Evolutionary conservation across 2,888 invertebrate genomes (phyloP).

Genomic region (Ptilodon capucinus): DNA sequence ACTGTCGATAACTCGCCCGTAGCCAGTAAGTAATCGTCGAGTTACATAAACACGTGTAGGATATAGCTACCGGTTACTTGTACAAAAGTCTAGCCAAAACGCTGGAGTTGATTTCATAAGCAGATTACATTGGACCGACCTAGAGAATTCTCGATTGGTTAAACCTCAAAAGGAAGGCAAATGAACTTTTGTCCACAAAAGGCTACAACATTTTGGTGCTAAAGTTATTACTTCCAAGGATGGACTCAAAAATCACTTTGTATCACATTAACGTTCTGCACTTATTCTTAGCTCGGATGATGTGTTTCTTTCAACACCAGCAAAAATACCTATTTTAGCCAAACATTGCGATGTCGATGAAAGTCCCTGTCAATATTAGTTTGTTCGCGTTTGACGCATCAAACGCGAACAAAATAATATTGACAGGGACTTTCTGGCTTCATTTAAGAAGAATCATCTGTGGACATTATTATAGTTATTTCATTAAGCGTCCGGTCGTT

Average conservation of each 20-base stretch:
- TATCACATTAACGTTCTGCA: not conserved
- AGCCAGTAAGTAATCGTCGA: slow-evolving; percentile 1
- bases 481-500: slow-evolving; percentile 16
- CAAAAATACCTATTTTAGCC: too few species aligned
- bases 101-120: not conserved
- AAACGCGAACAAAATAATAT: slow-evolving; percentile 2
- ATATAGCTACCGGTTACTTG: not conserved
- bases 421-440: not conserved
- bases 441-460: not conserved
- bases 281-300: not conserved
- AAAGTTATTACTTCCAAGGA: too few species aligned
- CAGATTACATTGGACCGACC: not conserved
- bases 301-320: not conserved
- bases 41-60: slow-evolving; percentile 4
- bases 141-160: not conserved
- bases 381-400: not conserved
- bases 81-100: not conserved
- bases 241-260: too few species aligned
- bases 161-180: too few species aligned
- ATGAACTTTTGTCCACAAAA: too few species aligned
- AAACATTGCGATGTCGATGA: too few species aligned
- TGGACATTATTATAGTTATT: slow-evolving; percentile 18
- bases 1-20: slow-evolving; percentile 26
- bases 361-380: too few species aligned
- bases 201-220: too few species aligned